Conservation (phyloP, 2,797 vertebrate species). For the Aulostomus chinensis region DNA sequence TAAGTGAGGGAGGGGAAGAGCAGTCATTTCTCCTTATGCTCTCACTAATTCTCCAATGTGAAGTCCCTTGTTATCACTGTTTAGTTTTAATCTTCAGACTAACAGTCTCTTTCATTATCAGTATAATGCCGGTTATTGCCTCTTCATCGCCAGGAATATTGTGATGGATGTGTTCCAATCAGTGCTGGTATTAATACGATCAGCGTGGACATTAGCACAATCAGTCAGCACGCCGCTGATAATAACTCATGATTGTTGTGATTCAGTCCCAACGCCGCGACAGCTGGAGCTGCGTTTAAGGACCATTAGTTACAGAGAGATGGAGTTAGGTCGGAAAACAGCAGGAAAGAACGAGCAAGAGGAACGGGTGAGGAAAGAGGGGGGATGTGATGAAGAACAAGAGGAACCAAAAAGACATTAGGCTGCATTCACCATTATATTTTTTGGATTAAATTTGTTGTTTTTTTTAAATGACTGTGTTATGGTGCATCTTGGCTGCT, state of each 20-base stretch:
- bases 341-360: constrained; percentile 1
- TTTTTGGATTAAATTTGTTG: constrained; percentile 3
- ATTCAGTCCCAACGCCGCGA: constrained; percentile 59
- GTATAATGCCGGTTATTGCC: constrained; percentile 61
- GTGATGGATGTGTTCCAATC: constrained; percentile 75
- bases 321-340: constrained; percentile 9
- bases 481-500: constrained; percentile 6
- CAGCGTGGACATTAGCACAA: constrained; percentile 65
- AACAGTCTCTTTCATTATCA: constrained; percentile 63
- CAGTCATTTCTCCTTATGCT: constrained; percentile 30
- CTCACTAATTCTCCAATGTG: constrained; percentile 42
- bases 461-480: constrained; percentile 19
- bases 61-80: constrained; percentile 66
- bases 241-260: constrained; percentile 75
- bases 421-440: constrained; percentile 1
- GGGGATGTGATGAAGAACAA: not conserved
- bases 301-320: constrained; percentile 66
- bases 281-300: constrained; percentile 70
- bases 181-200: constrained; percentile 62
- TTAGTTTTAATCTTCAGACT: constrained; percentile 64
- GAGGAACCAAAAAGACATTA: constrained; percentile 7
- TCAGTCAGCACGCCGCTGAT: constrained; percentile 62
- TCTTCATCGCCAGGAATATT: constrained; percentile 62
- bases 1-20: constrained; percentile 6
- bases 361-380: not conserved